Evolutionary conservation across 1,140 invertebrate species (phyloP).

Genomic region (Drosophila murphyi): DNA sequence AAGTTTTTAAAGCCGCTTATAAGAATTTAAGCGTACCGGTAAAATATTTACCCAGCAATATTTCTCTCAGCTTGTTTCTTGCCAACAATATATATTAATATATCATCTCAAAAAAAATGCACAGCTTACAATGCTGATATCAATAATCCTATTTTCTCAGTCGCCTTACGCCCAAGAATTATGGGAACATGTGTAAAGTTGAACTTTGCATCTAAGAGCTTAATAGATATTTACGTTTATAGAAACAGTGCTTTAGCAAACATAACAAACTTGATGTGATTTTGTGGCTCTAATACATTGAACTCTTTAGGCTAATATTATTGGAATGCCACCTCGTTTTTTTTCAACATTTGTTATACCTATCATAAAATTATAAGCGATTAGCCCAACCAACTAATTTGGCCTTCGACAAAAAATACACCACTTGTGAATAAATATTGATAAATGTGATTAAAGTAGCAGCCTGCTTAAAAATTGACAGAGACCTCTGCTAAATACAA

Average conservation of each 20-base stretch:
- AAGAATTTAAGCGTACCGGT: slow-evolving; percentile 58
- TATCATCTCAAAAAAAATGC: slow-evolving; percentile 10
- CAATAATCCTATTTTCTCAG: slow-evolving; percentile 75
- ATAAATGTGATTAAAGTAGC: neutral
- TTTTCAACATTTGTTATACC: too few species aligned
- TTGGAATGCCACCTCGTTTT: too few species aligned
- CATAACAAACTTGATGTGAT: too few species aligned
- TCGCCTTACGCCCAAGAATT: slow-evolving; percentile 18
- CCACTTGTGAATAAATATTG: slow-evolving; percentile 30
- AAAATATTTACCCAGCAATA: slow-evolving; percentile 32
- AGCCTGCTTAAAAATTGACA: neutral
- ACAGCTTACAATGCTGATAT: slow-evolving; percentile 68
- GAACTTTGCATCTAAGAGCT: neutral
- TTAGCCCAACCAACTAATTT: neutral
- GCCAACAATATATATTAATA: slow-evolving; percentile 12
- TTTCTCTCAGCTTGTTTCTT: slow-evolving; percentile 50
- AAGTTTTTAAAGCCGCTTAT: slow-evolving; percentile 72
- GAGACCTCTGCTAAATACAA: slow-evolving; percentile 7
- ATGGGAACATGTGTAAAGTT: slow-evolving; percentile 12
- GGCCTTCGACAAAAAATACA: slow-evolving; percentile 1
- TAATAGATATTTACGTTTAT: too few species aligned
- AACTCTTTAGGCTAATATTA: too few species aligned
- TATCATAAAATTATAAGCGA: neutral
- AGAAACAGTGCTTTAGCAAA: too few species aligned
- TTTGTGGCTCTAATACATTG: too few species aligned